Base-by-base conservation (phyloP, 1,140 invertebrate species). In the Eubasilissa regina region DNA sequence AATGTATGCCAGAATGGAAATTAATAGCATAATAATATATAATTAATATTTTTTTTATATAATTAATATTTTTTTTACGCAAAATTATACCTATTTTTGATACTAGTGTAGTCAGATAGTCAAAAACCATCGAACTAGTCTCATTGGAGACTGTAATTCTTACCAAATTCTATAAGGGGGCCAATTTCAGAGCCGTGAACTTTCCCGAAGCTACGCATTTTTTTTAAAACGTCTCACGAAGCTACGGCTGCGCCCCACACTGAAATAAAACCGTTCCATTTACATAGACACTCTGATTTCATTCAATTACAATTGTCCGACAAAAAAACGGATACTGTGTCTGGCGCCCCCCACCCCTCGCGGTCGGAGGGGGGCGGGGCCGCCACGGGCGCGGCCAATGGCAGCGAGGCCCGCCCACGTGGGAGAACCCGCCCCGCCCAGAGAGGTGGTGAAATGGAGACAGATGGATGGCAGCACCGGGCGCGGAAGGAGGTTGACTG, bases 241-340 rank as follows among this genome's bases (percentile, higher is more conserved):
- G 58, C 58, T 17, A 21, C 58, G 6, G 58, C 17, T 25, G 11
- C 11, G 48, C n/a, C 11, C 11, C 48, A 51, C 48, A 51, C n/a
- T 62, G 21, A 25, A 62, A 62, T 62, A 62, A 62, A 60, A 19
- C 15, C 56, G 11, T 25, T 19, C 21, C 56, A 25, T 62, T 62
- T 62, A 51, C 48, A 51, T 25, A 56, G 53, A 13, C 12, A 62
- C 12, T 62, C 19, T 9, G 4, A 62, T 62, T 60, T 60, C 21
- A 60, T 60, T 60, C 56, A 62, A 62, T 3, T 62, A 62, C 58
- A 11, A 8, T 62, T 21, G 21, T 35, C 58, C 48, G 11, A 15
- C 11, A 51, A 51, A 51, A 51, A 15, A 13, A 62, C 13, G 8
- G 19, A 35, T 62, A 62, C 58, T 21, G 25, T 62, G 21, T 62